Conservation (phyloP, 2,888 invertebrate species). For the Syrphus vitripennis region DNA sequence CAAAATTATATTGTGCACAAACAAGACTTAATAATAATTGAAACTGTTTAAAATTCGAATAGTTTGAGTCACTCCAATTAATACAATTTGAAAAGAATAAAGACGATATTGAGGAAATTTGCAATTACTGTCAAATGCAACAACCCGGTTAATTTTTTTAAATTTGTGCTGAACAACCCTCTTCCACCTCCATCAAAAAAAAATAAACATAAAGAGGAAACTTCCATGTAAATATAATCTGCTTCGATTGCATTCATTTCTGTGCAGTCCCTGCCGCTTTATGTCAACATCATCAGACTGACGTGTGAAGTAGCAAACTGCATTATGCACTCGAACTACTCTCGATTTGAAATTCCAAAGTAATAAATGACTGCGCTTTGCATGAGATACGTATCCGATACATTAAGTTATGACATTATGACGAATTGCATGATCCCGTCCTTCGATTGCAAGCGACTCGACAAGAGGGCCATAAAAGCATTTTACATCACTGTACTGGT, state of each 20-base stretch:
- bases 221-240: constrained; percentile 22
- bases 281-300: constrained; percentile 61
- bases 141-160: neutral
- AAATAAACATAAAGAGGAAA: neutral
- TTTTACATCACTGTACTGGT: constrained; percentile 57
- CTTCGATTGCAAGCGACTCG: constrained; percentile 24
- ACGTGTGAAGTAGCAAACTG: constrained; percentile 70
- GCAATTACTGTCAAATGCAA: constrained; percentile 49
- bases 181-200: neutral
- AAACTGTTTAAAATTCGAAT: too few species aligned
- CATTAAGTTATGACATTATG: constrained; percentile 70
- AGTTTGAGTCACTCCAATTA: too few species aligned
- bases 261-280: constrained; percentile 37
- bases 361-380: constrained; percentile 60
- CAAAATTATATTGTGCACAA: too few species aligned
- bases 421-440: constrained; percentile 68
- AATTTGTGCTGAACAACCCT: neutral
- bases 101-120: constrained; percentile 36
- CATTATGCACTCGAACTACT: constrained; percentile 70
- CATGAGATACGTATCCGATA: constrained; percentile 59
- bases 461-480: constrained; percentile 35
- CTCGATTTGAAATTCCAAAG: constrained; percentile 50
- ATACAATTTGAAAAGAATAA: too few species aligned
- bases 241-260: constrained; percentile 21
- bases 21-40: too few species aligned